phyloP scores from a whole-genome alignment of 2,888 invertebrate genomes.

The Watsonalla binaria region DNA sequence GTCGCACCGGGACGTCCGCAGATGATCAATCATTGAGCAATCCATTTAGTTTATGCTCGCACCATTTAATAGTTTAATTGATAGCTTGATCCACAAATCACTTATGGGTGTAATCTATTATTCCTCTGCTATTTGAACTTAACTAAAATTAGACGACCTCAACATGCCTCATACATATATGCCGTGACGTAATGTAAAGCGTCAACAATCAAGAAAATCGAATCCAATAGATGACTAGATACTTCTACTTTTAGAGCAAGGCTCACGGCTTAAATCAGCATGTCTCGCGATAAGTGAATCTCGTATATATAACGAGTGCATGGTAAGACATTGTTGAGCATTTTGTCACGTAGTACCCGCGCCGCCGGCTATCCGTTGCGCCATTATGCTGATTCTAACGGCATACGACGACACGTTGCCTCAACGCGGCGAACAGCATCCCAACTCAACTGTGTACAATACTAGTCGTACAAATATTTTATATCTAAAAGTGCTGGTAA shows the following conservation, averaged over 20 bases:
- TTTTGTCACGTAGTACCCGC: slow-evolving; percentile 47
- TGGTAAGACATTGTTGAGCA: slow-evolving; percentile 43
- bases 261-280: background rate
- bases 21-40: slow-evolving; percentile 27
- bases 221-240: too few species aligned
- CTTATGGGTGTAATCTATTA: background rate
- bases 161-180: too few species aligned
- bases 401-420: slow-evolving; percentile 32
- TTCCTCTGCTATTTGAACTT: too few species aligned
- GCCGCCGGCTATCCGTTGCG: slow-evolving; percentile 41
- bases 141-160: too few species aligned
- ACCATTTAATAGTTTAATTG: background rate
- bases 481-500: too few species aligned
- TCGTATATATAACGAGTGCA: slow-evolving; percentile 32
- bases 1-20: slow-evolving; percentile 8
- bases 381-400: slow-evolving; percentile 57
- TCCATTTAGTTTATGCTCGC: slow-evolving; percentile 9
- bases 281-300: slow-evolving; percentile 13
- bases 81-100: background rate
- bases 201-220: too few species aligned
- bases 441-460: slow-evolving; percentile 1
- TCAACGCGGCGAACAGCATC: slow-evolving; percentile 22
- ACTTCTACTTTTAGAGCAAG: too few species aligned
- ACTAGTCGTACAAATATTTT: background rate
- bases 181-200: too few species aligned